Evolutionary conservation across 2,797 vertebrate species (phyloP), one percentile per base, ranked within the genome.

Genomic region (Spinus olivaceus): DNA sequence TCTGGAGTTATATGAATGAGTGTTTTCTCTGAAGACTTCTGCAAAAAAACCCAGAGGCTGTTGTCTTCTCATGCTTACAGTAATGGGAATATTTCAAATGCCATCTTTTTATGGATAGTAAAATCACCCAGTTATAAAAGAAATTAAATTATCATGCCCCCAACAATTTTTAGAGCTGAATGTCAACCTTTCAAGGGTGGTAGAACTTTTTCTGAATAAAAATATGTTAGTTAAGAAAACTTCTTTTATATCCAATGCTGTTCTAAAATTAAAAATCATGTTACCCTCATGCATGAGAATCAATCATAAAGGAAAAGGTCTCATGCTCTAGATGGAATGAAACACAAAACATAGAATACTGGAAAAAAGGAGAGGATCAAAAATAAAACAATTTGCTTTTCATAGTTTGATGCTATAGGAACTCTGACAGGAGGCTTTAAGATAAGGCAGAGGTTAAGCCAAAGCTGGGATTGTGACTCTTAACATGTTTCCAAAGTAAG

Each of bases 361-460:
- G 32, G 46, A 56, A 67, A 33, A 49, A 42, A n/a, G 4, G 9
- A 46, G 33, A 7, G n/a, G 2, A 9, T 24, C 2, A 32, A 53
- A 51, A 57, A 53, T 8, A 3, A 67, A 88, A 21, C 46, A 44
- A 59, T 76, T 76, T 61, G 6, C 54, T 70, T 69, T 88, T 89
- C 4, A 4, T 50, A 69, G 39, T 81, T 86, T 50, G 37, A 20
- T 71, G 15, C 23, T 44, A 2, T 28, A 71, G 61, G 73, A 67
- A 20, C 67, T 69, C 57, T 94, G 83, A 83, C 41, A 86, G 49
- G 53, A 64, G 35, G 61, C 77, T 85, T 70, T 86, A 63, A 64
- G 33, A 56, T 78, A 83, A 83, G 65, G 61, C 73, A 74, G 83
- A 90, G 69, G 51, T 94, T 94, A 90, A 93, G 44, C 83, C 78